Conservation (phyloP, 2,888 invertebrate genomes). For the Octonoba sinensis region DNA sequence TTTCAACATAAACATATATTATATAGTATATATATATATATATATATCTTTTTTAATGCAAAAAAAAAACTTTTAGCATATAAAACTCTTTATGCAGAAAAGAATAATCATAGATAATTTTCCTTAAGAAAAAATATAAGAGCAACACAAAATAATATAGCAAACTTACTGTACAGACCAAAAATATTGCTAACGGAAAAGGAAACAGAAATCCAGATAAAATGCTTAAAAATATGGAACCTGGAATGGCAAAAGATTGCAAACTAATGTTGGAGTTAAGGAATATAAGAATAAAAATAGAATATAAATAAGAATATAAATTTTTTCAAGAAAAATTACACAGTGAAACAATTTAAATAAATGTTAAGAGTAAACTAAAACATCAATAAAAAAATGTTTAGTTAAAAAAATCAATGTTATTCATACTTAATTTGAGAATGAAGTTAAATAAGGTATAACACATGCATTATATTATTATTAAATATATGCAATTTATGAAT, state of each 20-base stretch:
- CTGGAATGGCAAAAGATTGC: slow-evolving; percentile 99
- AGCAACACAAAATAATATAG: background rate
- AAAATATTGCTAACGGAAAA: slow-evolving; percentile 86
- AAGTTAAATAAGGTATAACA: too few relatives aligned
- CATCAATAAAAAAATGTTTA: background rate
- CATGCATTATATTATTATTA: too few relatives aligned
- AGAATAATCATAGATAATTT: background rate
- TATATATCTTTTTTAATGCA: too few relatives aligned
- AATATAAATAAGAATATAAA: background rate
- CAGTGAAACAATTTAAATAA: background rate
- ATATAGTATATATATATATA: too few relatives aligned
- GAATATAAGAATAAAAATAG: slow-evolving; percentile 2
- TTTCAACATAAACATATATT: too few relatives aligned
- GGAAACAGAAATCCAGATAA: slow-evolving; percentile 96
- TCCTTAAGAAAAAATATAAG: background rate
- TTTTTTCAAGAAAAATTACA: background rate
- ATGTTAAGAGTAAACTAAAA: background rate
- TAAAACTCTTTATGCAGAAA: background rate
- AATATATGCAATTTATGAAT: too few relatives aligned
- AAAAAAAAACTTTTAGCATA: background rate
- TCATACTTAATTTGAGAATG: too few relatives aligned
- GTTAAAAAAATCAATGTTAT: background rate
- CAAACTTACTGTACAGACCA: slow-evolving; percentile 77
- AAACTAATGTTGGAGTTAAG: slow-evolving; percentile 77
- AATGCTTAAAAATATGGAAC: slow-evolving; percentile 96